Evolutionary conservation across 2,113 vertebrate species (phyloP), one percentile per base, ranked within the genome.

Genomic region (Platichthys flesus): DNA sequence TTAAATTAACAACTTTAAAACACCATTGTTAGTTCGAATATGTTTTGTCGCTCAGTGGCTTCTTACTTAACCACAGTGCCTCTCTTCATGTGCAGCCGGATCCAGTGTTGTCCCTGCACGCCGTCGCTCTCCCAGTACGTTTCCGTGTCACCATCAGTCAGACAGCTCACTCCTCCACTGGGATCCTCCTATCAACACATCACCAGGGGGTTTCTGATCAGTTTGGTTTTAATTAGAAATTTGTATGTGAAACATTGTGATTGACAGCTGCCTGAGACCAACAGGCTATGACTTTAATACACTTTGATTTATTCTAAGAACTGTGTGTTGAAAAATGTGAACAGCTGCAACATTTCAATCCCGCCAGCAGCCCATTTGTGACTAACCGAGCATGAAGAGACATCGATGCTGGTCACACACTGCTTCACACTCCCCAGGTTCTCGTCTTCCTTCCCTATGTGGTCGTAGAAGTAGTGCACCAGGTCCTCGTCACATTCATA

Each of bases 71-170:
- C 96, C 75, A 99, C 96, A 20, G 97, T 98, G 89, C 97, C 97
- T 89, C 96, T 97, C 94, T 97, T 99, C 98, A 99, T 99, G 63
- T 97, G 97, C 81, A 99, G 95, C 23, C 97, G 97, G 83, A 99
- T 97, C 98, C 98, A 99, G 91, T 98, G 98, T 83, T 98, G 97
- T 66, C 96, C 97, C 89, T 98, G 97, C 88, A 97, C 96, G n/a
- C 98, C 97, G 5, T 98, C 97, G 0, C 98, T 99, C 91, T 99
- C 97, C 98, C 98, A 99, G 92, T 95, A 99, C 0, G 98, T 99
- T 86, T 98, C 97, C 0, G 93, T 95, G 0, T 97, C 96, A 59
- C 96, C 97, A 52, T 99, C 98, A 0, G 98, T 99, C 90, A 99
- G 91, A 79, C 96, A 97, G 28, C 95, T 96, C 47, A 94, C 95